Evolutionary conservation across 1,140 invertebrate species (phyloP), one percentile per base, ranked within the genome.

Genomic region (Brachionus angularis): DNA sequence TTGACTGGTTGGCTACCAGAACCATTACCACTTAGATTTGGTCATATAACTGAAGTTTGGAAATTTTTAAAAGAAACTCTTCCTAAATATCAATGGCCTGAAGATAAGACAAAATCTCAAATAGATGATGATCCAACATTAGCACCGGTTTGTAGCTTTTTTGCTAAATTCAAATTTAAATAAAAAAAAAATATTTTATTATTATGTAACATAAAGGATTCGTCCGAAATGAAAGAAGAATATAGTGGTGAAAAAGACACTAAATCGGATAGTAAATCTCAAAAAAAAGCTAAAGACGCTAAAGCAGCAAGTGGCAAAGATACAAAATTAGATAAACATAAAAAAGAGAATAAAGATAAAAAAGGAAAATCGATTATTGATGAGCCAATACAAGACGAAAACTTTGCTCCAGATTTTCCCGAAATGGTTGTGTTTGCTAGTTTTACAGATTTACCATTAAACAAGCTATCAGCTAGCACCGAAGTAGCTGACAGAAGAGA

Each of bases 1-100:
- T 73, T 82, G 55, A 82, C 78, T 8, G 80, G 80, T 25, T 82
- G 80, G 80, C 70, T 81, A 14, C 81, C 81, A 18, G 80, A 82
- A 58, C 74, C 78, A 23, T 79, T 81, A n/a, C 79, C 79, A 2
- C 64, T 82, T 70, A 81, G 79, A 70, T 76, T 77, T 67, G 77
- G 78, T 10, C 76, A 80, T 62, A 75, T 78, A 31, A 69, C 73
- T 53, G 78, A 81, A 62, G 74, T 80, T 3, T 81, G 80, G 79
- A 75, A 77, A 3, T 73, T 80, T 42, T 58, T 81, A 53, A 76
- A 77, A 52, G 29, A 27, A 1, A 62, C 74, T 7, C 58, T 80
- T 10, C 78, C 78, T 12, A 77, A 80, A 70, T 80, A 77, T 75
- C 76, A 77, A 53, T 76, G 80, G 34, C 79, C 80, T 2, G 74